These are phyloP conservation scores for Yponomeuta evonymella DNA, from an alignment of 2,888 invertebrate species.

Conservation along the genomic window DNA sequence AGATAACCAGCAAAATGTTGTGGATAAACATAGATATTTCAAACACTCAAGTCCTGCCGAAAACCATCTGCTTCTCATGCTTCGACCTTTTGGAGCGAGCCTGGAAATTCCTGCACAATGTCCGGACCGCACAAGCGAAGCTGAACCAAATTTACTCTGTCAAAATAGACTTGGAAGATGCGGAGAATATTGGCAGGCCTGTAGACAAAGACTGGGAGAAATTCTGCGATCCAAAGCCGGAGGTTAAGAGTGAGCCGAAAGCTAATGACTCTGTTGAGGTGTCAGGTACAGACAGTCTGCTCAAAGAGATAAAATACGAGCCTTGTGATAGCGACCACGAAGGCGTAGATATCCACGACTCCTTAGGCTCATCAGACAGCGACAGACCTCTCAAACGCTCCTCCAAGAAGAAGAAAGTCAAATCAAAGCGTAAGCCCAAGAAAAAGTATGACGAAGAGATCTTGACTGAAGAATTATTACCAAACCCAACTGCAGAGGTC, in stretches of 20 bases:
- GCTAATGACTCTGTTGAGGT: slow-evolving; percentile 25
- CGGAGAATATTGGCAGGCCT: slow-evolving; percentile 41
- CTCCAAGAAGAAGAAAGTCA: slow-evolving; percentile 39
- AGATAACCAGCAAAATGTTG: slow-evolving; percentile 53
- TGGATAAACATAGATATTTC: slow-evolving; percentile 65
- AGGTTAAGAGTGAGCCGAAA: slow-evolving; percentile 45
- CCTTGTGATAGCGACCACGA: slow-evolving; percentile 22
- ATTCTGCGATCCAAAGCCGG: slow-evolving; percentile 43
- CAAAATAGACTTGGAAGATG: slow-evolving; percentile 24
- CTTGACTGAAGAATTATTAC: slow-evolving; percentile 14
- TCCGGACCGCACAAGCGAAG: slow-evolving; percentile 54
- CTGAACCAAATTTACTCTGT: slow-evolving; percentile 36
- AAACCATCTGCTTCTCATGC: slow-evolving; percentile 61
- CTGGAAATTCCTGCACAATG: slow-evolving; percentile 56
- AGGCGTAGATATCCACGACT: slow-evolving; percentile 34
- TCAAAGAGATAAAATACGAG: slow-evolving; percentile 22
- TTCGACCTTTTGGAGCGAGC: slow-evolving; percentile 63
- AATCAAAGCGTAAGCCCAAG: slow-evolving; percentile 29
- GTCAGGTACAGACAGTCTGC: not conserved
- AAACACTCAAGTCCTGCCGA: slow-evolving; percentile 42
- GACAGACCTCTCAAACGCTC: slow-evolving; percentile 44
- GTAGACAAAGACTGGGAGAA: slow-evolving; percentile 54
- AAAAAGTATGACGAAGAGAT: slow-evolving; percentile 21
- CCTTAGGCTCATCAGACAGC: slow-evolving; percentile 40
- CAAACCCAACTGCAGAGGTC: slow-evolving; percentile 22